Evolutionary conservation across 2,888 invertebrate species (phyloP), one percentile per base, ranked within the genome.

Genomic region (Diaperis boleti): DNA sequence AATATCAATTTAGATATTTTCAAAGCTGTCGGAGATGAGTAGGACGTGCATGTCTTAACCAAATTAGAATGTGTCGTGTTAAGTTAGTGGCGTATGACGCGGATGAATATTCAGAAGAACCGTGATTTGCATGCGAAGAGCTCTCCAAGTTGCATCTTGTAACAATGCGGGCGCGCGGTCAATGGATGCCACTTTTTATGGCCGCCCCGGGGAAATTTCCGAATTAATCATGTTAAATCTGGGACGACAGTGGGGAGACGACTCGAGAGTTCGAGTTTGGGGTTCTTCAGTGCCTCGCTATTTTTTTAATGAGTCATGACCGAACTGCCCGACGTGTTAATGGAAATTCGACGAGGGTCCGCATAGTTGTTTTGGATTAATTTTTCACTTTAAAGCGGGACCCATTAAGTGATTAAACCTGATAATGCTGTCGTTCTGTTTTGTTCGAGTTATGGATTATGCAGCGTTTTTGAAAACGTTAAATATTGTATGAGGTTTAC

Each of bases 81-180:
- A 69, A 72, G 72, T 76, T 75, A 68, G 62, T 62, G 62, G 62
- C 69, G 71, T 72, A 73, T 72, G 72, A 70, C 67, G 63, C 67
- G 69, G 69, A 79, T 79, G 79, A 78, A 79, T 79, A 79, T 79
- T 79, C 78, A 79, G 73, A 76, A 45, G 42, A 54, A 54, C 54
- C 59, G 67, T 67, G 67, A 79, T 79, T 79, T 78, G 71, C 78
- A 79, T 79, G 74, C 78, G 76, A 76, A 79, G 77, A 73, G 76
- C 69, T 67, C 65, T 42, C 49, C 62, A 66, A 66, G 69, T 69
- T 67, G 57, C 54, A 54, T 54, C 22, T 41, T 54, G 60, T 68
- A 66, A 62, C 65, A 63, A 66, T 62, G 65, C 65, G 65, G 63
- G 66, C 63, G 66, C 62, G 65, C 66, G 61, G 61, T 61, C 61